Evolutionary conservation across 2,888 invertebrate species (phyloP).

Genomic region (Drosophila heteroneura): DNA sequence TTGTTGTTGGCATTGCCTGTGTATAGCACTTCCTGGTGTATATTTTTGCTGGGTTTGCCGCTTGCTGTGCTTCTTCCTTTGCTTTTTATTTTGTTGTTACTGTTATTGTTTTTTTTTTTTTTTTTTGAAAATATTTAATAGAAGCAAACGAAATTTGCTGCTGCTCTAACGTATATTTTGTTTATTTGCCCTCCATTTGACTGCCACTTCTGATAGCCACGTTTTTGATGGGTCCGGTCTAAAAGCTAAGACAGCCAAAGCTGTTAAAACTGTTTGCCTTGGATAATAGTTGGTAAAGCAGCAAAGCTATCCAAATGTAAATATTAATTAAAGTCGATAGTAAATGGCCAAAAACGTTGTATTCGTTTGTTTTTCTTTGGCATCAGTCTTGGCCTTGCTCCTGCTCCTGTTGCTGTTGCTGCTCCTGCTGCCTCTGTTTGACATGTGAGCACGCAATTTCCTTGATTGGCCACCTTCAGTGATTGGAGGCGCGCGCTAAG

Average conservation of each 20-base stretch:
- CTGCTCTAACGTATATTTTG: constrained; percentile 65
- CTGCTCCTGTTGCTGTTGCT: not conserved
- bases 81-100: constrained; percentile 32
- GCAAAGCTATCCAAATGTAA: constrained; percentile 64
- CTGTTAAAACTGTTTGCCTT: constrained; percentile 79
- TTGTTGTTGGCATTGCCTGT: constrained; percentile 76
- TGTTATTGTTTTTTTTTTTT: constrained; percentile 28
- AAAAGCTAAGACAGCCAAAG: constrained; percentile 71
- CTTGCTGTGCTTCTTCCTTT: constrained; percentile 63
- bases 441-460: constrained; percentile 81
- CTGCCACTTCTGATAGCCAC: constrained; percentile 53
- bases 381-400: not conserved
- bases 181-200: constrained; percentile 75
- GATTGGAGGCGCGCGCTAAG: constrained; percentile 73
- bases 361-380: constrained; percentile 51
- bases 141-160: constrained; percentile 57
- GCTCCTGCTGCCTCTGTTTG: constrained; percentile 53
- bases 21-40: constrained; percentile 79
- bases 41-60: constrained; percentile 74
- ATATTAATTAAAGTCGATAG: constrained; percentile 82
- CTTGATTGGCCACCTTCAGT: constrained; percentile 75
- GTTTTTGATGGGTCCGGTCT: constrained; percentile 60
- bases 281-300: constrained; percentile 70
- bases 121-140: constrained; percentile 59
- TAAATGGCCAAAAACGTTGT: constrained; percentile 79